A percentile compares a stretch with the other conserved stretches of the same genome.
phyloP scores from a whole-genome alignment of 2,113 vertebrate species.

The Chinchilla lanigera region DNA sequence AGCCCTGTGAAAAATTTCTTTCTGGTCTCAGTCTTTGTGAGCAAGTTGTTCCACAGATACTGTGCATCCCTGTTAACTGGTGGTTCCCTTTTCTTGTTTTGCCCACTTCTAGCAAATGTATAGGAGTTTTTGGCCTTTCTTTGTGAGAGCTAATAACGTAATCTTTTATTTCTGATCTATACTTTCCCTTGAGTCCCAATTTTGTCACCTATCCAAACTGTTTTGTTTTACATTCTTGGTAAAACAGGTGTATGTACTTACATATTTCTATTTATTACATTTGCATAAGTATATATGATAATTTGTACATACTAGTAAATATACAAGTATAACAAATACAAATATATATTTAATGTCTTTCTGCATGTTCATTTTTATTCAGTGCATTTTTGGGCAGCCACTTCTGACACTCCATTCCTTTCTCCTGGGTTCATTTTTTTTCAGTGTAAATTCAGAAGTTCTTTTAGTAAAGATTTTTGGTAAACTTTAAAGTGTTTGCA shows the following conservation, averaged over 20 bases:
- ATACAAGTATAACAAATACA: not conserved
- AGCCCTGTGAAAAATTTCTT: not conserved
- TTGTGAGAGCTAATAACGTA: not conserved
- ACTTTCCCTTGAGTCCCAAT: not conserved
- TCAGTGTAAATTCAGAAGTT: conserved; percentile 1
- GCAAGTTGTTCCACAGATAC: not conserved
- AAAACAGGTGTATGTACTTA: not conserved
- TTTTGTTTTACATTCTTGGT: not conserved
- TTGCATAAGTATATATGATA: not conserved
- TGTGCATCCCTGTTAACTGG: not conserved
- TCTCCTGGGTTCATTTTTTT: conserved; percentile 43
- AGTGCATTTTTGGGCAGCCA: not conserved
- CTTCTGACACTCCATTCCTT: not conserved
- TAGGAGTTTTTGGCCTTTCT: not conserved
- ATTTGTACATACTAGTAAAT: not conserved
- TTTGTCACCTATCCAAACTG: not conserved
- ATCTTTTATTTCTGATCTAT: not conserved
- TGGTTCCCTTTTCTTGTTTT: not conserved
- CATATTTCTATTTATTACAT: not conserved
- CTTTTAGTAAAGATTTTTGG: not conserved
- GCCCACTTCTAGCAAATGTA: not conserved
- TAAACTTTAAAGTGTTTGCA: conserved; percentile 25
- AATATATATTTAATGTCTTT: not conserved
- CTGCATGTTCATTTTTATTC: not conserved
- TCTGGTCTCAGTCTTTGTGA: not conserved